phyloP scores from a whole-genome alignment of 1,140 invertebrate species.

The Muscidifurax raptorellus region DNA sequence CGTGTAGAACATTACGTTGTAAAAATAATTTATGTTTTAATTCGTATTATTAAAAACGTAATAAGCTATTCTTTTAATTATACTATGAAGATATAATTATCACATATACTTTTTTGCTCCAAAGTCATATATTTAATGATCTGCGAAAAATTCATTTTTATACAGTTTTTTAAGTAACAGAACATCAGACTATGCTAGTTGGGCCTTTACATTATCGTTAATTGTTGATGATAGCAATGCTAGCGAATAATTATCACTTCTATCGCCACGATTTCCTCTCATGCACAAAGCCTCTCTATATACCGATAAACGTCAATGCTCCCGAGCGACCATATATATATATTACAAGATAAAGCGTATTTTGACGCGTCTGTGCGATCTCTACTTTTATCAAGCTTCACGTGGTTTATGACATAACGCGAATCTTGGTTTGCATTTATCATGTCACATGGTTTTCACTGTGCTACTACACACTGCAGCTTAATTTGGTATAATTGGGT shows the following conservation, averaged over 20 bases:
- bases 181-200: background rate
- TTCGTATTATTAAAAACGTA: no score
- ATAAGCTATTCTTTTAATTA: no score
- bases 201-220: background rate
- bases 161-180: background rate
- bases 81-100: no score
- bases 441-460: background rate
- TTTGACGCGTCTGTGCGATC: background rate
- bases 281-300: background rate
- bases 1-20: no score
- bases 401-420: background rate
- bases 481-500: no score
- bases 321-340: background rate
- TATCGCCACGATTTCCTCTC: conserved; percentile 9
- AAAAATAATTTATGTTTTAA: no score
- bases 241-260: conserved; percentile 21
- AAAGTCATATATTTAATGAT: no score
- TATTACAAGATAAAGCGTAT: conserved; percentile 4
- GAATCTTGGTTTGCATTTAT: background rate
- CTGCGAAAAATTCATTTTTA: no score
- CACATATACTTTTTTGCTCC: no score
- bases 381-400: conserved; percentile 10
- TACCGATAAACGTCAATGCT: conserved; percentile 20
- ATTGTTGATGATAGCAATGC: background rate
- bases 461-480: background rate